Evolutionary conservation across 2,797 vertebrate species (phyloP), one percentile per base, ranked within the genome.

Genomic region (Novumbra hubbsi): DNA sequence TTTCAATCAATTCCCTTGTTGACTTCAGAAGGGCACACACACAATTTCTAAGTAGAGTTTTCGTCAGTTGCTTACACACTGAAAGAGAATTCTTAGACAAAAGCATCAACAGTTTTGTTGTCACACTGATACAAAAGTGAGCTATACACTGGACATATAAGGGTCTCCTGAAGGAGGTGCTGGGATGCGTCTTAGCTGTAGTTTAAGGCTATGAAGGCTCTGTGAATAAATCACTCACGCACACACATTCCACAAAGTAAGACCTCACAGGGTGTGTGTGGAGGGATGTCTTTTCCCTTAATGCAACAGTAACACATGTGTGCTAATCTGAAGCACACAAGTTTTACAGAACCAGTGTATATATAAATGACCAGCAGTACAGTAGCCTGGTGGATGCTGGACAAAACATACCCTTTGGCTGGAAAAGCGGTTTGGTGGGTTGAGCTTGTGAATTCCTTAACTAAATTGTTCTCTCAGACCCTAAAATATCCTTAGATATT

Each of bases 361-460:
- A 57, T 16, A 76, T 80, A 34, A 27, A 38, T 69, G 5, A 63
- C 76, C 28, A 68, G 2, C n/a, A 28, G 11, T 27, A 45, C 65
- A n/a, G 1, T 0, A 0, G 45, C 15, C 70, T 79, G 79, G 48
- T 67, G 76, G 71, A 70, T 14, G 64, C 4, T 71, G 55, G 17
- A 32, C 38, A 30, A 78, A 77, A 34, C 1, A 65, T 1, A 12
- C 14, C 28, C 16, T 30, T 2, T 32, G 63, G 63, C 28, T 32
- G 30, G 48, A 52, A 79, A 64, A 70, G 74, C 79, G 41, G 52
- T 65, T 67, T 60, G 76, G 2, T 72, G 57, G 3, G 76, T 63
- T 64, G 27, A 15, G 0, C 28, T n/a, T 69, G 16, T 72, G 19
- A n/a, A 76, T 70, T 67, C 0, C 34, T 68, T 73, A 30, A 15